These are phyloP conservation scores for Smittia aterrima DNA, from an alignment of 2,888 invertebrate species.

Conservation along the genomic window DNA sequence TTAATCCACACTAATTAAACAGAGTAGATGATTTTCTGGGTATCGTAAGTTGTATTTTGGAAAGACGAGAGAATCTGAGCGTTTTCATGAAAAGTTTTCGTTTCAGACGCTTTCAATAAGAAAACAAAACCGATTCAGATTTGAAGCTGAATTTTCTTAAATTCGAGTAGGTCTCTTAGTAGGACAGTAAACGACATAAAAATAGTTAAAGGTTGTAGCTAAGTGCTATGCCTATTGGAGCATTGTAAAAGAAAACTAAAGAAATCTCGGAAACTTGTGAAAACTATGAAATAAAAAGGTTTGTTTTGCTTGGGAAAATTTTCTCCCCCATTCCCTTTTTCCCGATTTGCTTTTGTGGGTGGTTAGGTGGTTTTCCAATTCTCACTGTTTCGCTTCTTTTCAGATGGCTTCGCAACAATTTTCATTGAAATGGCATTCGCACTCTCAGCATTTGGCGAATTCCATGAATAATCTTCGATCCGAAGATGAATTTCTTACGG, in stretches of 20 bases:
- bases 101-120: too few species aligned
- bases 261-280: not conserved
- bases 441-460: conserved; percentile 74
- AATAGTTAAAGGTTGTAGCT: too few species aligned
- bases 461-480: conserved; percentile 72
- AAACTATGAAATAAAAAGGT: not conserved
- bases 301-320: conserved; percentile 11
- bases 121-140: too few species aligned
- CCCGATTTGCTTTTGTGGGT: not conserved
- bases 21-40: too few species aligned
- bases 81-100: too few species aligned
- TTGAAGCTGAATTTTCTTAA: too few species aligned
- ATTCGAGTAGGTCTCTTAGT: too few species aligned
- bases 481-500: conserved; percentile 67
- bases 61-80: too few species aligned
- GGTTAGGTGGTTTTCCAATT: not conserved
- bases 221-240: too few species aligned
- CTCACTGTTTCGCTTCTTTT: not conserved
- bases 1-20: too few species aligned
- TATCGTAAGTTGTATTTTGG: too few species aligned
- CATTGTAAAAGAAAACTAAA: not conserved
- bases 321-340: conserved; percentile 14
- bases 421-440: conserved; percentile 84
- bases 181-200: too few species aligned
- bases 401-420: conserved; percentile 67